Base-by-base conservation (phyloP, 2,113 vertebrate species). In the Spermophilus dauricus region DNA sequence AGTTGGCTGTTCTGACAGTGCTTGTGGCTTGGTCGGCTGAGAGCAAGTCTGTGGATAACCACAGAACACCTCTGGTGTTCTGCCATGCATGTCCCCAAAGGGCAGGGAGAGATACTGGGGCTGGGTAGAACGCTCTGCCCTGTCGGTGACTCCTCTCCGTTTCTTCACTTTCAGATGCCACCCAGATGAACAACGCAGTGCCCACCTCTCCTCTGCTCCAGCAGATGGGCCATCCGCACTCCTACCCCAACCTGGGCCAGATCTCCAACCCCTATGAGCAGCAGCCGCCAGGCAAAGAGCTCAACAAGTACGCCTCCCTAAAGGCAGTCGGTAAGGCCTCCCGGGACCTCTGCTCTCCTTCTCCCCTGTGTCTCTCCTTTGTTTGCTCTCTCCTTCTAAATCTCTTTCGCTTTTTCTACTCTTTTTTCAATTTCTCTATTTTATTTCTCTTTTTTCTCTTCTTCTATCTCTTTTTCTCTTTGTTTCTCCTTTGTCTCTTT, bases 261-360 rank as follows among this genome's bases (percentile, higher is more conserved):
- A 99, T 99, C 98, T 99, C 99, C 96, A 99, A 99, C 51, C 99
- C 99, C 0, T 99, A 99, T 0, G 99, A 99, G 78, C 99, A 99
- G 97, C 99, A 99, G 92, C 99, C 99, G 0, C 99, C 99, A 0
- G 99, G 99, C 97, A 99, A 99, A 98, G 99, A 99, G 53, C 98
- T 99, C 80, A 99, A 99, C 99, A 99, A 99, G 98, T 99, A 99
- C 0, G 99, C 99, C 94, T 99, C 99, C 78, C 98, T 99, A 8
- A 99, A 99, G 98, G 99, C 99, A 39, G 99, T 99, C 0, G 99
- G 99, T 99, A 99, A 99, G 99, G 42, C 34, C 32, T 98, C 45
- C 61, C 34, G 3, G 30, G 12, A 2, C 26, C 53, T 42, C 51
- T 61, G 70, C 56, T 53, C 1, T 2, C 8, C 12, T 51, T 34